Conservation (phyloP, 2,888 invertebrate genomes). For the Conistra vaccinii region DNA sequence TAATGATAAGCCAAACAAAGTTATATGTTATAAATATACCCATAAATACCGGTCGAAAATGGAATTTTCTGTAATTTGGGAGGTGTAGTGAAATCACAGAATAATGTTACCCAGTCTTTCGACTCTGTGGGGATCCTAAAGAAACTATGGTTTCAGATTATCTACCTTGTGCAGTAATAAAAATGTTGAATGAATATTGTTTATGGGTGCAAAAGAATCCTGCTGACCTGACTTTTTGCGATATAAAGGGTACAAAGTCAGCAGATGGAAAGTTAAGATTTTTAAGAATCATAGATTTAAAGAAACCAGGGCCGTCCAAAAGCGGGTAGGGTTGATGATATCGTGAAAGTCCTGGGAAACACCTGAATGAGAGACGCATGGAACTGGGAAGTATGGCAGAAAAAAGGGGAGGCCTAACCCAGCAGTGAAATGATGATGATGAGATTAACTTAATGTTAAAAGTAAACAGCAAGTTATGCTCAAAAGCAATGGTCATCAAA, state of each 20-base stretch:
- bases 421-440: no score
- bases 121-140: background rate
- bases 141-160: background rate
- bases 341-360: no score
- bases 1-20: background rate
- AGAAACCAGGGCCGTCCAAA: no score
- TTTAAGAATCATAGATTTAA: no score
- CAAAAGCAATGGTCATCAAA: conserved; percentile 48
- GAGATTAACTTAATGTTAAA: no score
- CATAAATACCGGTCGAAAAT: background rate
- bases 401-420: no score
- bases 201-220: no score
- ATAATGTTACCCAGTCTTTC: background rate
- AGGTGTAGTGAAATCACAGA: background rate
- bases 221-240: background rate
- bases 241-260: background rate
- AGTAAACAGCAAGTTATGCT: background rate
- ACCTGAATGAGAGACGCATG: no score
- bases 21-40: background rate
- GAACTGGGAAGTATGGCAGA: no score
- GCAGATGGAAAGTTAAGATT: background rate
- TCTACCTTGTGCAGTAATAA: background rate
- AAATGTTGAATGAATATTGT: background rate
- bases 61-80: background rate
- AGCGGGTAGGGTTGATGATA: no score